Conservation (phyloP, 1,140 invertebrate genomes). For the Gonioctena quinquepunctata region DNA sequence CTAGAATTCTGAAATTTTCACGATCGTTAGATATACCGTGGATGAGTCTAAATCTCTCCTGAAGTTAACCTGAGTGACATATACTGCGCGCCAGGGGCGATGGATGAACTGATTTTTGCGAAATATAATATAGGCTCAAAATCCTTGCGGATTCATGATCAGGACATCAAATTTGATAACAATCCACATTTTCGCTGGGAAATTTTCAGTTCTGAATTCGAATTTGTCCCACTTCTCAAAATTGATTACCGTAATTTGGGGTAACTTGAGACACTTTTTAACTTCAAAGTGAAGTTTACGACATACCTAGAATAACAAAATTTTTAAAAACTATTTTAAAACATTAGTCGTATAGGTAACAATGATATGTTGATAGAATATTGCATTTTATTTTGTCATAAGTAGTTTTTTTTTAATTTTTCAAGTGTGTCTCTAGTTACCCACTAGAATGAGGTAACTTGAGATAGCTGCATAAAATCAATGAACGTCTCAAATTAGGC, state of each 20-base stretch:
- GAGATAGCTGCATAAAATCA: neutral
- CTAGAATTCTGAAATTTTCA: no score
- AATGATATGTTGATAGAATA: neutral
- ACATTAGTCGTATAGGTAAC: neutral
- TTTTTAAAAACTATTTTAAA: neutral
- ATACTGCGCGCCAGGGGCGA: no score
- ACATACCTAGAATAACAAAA: neutral
- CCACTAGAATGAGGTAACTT: neutral
- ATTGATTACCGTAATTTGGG: neutral
- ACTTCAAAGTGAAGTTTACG: neutral
- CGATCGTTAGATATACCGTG: no score
- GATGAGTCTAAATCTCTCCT: no score
- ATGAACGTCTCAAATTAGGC: constrained; percentile 6
- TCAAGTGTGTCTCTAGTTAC: constrained; percentile 6
- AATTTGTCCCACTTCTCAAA: no score
- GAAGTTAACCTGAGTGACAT: no score
- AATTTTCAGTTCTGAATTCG: no score
- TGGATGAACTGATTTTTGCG: no score
- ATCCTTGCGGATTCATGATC: no score
- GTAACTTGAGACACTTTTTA: neutral
- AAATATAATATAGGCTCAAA: no score
- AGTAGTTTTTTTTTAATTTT: constrained; percentile 12
- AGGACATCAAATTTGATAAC: no score
- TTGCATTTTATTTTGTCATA: neutral
- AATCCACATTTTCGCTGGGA: no score